Evolutionary conservation across 2,797 vertebrate genomes (phyloP).

Genomic region (Yasuhikotakia modesta): DNA sequence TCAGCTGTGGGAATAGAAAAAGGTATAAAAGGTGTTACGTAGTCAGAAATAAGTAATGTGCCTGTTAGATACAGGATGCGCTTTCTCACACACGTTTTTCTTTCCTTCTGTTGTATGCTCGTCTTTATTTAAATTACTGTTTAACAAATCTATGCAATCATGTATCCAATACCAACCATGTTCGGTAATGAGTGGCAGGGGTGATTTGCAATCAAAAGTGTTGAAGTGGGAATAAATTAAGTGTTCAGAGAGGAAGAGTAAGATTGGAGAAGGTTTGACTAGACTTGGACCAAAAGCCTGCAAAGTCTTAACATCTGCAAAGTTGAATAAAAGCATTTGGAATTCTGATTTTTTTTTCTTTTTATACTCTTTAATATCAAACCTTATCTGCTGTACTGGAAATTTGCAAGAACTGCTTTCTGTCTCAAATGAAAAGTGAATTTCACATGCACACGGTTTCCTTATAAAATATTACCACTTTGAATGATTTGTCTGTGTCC

Average conservation of each 20-base stretch:
- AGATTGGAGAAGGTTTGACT: slow-evolving; percentile 51
- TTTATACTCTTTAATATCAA: slow-evolving; percentile 83
- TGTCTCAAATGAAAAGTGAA: slow-evolving; percentile 77
- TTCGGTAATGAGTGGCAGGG: slow-evolving; percentile 38
- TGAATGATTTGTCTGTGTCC: slow-evolving; percentile 29
- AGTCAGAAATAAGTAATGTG: slow-evolving; percentile 49
- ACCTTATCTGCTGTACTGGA: slow-evolving; percentile 84
- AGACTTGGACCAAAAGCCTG: slow-evolving; percentile 73
- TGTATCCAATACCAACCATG: slow-evolving; percentile 63
- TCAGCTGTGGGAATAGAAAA: slow-evolving; percentile 35
- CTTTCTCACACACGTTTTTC: slow-evolving; percentile 37
- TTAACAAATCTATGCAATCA: slow-evolving; percentile 78
- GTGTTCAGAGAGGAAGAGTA: slow-evolving; percentile 22
- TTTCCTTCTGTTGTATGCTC: slow-evolving; percentile 36
- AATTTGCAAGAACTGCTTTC: slow-evolving; percentile 77
- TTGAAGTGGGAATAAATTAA: slow-evolving; percentile 35
- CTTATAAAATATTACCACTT: slow-evolving; percentile 73
- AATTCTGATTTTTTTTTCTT: slow-evolving; percentile 69
- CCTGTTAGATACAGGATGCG: slow-evolving; percentile 58
- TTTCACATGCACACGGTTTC: slow-evolving; percentile 80
- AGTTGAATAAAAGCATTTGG: slow-evolving; percentile 66
- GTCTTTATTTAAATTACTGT: slow-evolving; percentile 65
- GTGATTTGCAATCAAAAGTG: slow-evolving; percentile 42
- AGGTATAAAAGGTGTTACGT: slow-evolving; percentile 19
- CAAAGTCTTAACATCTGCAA: slow-evolving; percentile 59